Percentiles rank a stretch among this genome's conserved stretches.
phyloP scores from a whole-genome alignment of 2,888 invertebrate genomes.

The Achlya flavicornis region DNA sequence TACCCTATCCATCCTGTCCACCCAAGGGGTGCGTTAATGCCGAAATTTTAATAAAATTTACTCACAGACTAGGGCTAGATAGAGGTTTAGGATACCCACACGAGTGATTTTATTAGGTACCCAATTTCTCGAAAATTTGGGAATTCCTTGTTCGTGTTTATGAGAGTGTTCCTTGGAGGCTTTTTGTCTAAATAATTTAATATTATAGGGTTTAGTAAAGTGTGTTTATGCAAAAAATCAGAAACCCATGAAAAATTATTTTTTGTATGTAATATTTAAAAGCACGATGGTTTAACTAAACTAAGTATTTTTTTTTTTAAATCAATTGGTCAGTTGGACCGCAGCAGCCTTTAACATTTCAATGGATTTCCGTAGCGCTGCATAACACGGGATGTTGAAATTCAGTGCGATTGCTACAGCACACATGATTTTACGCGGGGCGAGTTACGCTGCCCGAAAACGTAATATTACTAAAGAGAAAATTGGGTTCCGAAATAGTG shows the following conservation, averaged over 20 bases:
- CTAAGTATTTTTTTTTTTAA: not conserved
- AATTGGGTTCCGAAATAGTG: slow-evolving; percentile 6
- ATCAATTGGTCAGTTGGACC: not conserved
- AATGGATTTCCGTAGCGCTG: slow-evolving; percentile 9
- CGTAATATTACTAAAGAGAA: slow-evolving; percentile 5
- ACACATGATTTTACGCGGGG: not conserved
- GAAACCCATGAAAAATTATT: not conserved
- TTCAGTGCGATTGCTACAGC: slow-evolving; percentile 3
- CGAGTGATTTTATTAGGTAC: not conserved
- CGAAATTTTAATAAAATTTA: slow-evolving; percentile 49
- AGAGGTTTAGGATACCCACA: not conserved
- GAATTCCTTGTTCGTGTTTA: not conserved
- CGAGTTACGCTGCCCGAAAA: not conserved
- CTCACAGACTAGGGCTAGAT: not conserved
- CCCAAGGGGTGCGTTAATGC: slow-evolving; percentile 38
- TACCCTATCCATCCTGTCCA: slow-evolving; percentile 26
- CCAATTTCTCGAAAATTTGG: not conserved
- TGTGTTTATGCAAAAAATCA: not conserved
- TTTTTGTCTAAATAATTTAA: not conserved
- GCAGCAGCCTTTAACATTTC: not conserved
- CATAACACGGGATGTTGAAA: not conserved
- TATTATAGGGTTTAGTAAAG: too few relatives aligned
- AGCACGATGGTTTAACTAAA: not conserved
- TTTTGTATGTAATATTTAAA: too few relatives aligned
- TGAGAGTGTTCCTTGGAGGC: not conserved